phyloP scores from a whole-genome alignment of 2,888 invertebrate species.

The Dorcus hopei region DNA sequence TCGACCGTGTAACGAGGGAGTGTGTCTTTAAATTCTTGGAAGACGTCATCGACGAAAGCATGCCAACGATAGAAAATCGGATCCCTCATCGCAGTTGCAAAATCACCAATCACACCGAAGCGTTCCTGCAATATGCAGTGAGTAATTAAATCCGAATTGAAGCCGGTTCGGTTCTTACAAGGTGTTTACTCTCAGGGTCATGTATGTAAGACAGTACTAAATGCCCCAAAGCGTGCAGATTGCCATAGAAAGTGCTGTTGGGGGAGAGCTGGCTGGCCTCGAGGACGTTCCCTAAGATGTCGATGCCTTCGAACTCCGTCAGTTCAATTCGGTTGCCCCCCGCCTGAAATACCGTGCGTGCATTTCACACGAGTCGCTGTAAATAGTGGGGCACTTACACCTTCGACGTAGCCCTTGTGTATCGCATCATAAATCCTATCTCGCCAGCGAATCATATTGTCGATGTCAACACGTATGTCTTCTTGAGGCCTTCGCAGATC shows the following conservation, averaged over 20 bases:
- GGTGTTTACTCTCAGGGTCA: conserved; percentile 71
- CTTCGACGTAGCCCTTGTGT: conserved; percentile 56
- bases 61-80: conserved; percentile 83
- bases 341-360: conserved; percentile 46
- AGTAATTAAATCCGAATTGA: not conserved
- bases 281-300: conserved; percentile 74
- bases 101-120: conserved; percentile 77
- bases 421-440: conserved; percentile 68
- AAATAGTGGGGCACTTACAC: conserved; percentile 47
- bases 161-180: conserved; percentile 50
- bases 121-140: conserved; percentile 57
- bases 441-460: conserved; percentile 68
- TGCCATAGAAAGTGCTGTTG: conserved; percentile 68
- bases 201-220: conserved; percentile 70
- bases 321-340: conserved; percentile 57
- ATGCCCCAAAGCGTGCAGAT: conserved; percentile 78
- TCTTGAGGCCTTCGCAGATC: conserved; percentile 67
- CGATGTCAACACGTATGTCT: conserved; percentile 61
- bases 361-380: not conserved
- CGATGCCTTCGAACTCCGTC: conserved; percentile 67
- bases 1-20: conserved; percentile 60
- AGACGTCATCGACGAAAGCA: conserved; percentile 71
- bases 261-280: conserved; percentile 66
- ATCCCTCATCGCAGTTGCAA: conserved; percentile 79
- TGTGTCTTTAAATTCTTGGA: conserved; percentile 67